These are phyloP conservation scores for Phania funesta DNA, from an alignment of 2,888 invertebrate species.

Conservation along the genomic window DNA sequence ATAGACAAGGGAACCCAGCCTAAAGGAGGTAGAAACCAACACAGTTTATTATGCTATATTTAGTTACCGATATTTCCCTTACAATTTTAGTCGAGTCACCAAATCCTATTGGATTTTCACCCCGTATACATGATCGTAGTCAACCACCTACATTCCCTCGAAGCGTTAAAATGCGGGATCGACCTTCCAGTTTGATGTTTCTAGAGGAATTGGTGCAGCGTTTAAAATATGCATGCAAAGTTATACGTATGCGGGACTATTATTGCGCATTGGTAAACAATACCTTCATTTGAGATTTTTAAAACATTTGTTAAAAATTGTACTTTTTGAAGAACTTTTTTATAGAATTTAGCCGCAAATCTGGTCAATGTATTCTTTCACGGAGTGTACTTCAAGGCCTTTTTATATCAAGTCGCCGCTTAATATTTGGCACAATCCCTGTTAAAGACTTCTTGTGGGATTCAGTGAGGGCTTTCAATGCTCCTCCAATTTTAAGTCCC, in stretches of 20 bases:
- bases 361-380: conserved; percentile 93
- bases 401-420: conserved; percentile 82
- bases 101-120: conserved; percentile 96
- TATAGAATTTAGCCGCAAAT: conserved; percentile 93
- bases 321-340: conserved; percentile 88
- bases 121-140: conserved; percentile 95
- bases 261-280: conserved; percentile 88
- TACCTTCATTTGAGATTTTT: neutral
- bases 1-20: conserved; percentile 88
- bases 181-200: conserved; percentile 85
- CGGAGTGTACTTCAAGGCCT: conserved; percentile 93
- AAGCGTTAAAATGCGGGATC: conserved; percentile 93
- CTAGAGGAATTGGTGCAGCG: conserved; percentile 90
- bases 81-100: conserved; percentile 83
- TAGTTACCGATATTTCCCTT: neutral
- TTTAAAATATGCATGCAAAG: conserved; percentile 90
- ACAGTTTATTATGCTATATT: neutral
- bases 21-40: conserved; percentile 77
- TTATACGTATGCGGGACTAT: conserved; percentile 88
- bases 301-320: neutral
- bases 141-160: conserved; percentile 99
- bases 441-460: conserved; percentile 92
- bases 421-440: conserved; percentile 80
- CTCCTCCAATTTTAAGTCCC: conserved; percentile 91
- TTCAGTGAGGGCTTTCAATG: conserved; percentile 92